Base-by-base conservation (phyloP, 2,888 invertebrate species). In the Tupiocoris notatus region DNA sequence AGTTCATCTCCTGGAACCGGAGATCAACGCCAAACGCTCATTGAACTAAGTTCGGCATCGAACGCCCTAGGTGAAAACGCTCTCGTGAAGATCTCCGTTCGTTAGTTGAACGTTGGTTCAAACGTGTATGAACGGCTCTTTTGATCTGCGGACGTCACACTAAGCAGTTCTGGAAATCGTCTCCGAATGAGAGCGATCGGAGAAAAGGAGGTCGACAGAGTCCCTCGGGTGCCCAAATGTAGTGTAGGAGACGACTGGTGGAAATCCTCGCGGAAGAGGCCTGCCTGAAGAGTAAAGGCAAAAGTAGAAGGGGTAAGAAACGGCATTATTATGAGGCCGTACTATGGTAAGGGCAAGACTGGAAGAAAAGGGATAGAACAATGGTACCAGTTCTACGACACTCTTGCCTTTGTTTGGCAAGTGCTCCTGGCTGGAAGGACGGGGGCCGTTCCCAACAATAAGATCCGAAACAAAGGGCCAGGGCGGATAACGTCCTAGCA, bases 401-500 rank as follows among this genome's bases (percentile, higher is more conserved):
- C 79, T 78, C 78, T 77, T 77, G 77, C 78, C 78, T 78, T 79
- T 79, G 79, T 79, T 79, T 78, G 75, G 78, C 78, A 77, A 79
- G 79, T 79, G 79, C 78, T 78, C 74, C 75, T 74, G 75, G 78
- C 73, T 76, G 58, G 61, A 59, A 18, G 59, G 59, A 18, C 25
- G 70, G 61, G 59, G 70, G 61, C 59, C 70, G 54, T 70, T 54
- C 70, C 70, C 77, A 75, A 79, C 79, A 79, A 79, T 79, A 78
- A 79, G 79, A 79, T 79, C 78, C 77, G 79, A 79, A 79, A 79
- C 79, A 79, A 79, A 78, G 78, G 79, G 65, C 70, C 58, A 71
- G 24, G 74, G 75, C 63, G 79, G 79, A 79, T 79, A 79, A 79
- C 79, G 79, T 79, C 79, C 79, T 68, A 74, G 70, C 70, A 70